Conservation (phyloP, 2,888 invertebrate genomes). For the Spodoptera picta region DNA sequence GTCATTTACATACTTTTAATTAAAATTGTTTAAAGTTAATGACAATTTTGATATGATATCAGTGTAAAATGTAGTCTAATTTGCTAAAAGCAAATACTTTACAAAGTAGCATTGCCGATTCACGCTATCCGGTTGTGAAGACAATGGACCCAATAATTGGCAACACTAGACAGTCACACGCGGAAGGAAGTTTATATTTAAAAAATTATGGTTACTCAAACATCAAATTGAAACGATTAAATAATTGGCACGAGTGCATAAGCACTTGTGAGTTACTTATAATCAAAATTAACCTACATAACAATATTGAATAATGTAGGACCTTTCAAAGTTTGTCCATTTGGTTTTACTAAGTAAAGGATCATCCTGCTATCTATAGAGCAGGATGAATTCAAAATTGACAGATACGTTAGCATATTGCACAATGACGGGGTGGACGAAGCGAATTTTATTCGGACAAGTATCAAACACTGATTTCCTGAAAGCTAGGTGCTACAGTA, state of each 20-base stretch:
- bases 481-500: no score
- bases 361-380: not conserved
- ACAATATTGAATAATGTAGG: slow-evolving; percentile 1
- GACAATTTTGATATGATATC: slow-evolving; percentile 22
- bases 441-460: no score
- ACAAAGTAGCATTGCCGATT: slow-evolving; percentile 7
- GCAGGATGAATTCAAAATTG: slow-evolving; percentile 1
- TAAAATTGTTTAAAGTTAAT: not conserved
- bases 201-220: slow-evolving; percentile 64
- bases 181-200: slow-evolving; percentile 63
- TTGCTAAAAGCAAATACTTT: slow-evolving; percentile 25
- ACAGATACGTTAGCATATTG: no score
- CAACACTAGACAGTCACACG: slow-evolving; percentile 47
- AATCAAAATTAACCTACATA: not conserved
- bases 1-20: no score
- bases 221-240: slow-evolving; percentile 52
- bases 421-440: no score
- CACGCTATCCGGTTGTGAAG: slow-evolving; percentile 28
- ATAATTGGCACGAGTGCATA: slow-evolving; percentile 19
- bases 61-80: slow-evolving; percentile 21
- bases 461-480: no score
- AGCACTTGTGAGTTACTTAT: slow-evolving; percentile 3
- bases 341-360: slow-evolving; percentile 11
- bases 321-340: not conserved
- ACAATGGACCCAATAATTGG: slow-evolving; percentile 43